Percentiles rank a stretch among this genome's conserved stretches.
phyloP scores from a whole-genome alignment of 2,888 invertebrate genomes.

The Epinotia ramella region DNA sequence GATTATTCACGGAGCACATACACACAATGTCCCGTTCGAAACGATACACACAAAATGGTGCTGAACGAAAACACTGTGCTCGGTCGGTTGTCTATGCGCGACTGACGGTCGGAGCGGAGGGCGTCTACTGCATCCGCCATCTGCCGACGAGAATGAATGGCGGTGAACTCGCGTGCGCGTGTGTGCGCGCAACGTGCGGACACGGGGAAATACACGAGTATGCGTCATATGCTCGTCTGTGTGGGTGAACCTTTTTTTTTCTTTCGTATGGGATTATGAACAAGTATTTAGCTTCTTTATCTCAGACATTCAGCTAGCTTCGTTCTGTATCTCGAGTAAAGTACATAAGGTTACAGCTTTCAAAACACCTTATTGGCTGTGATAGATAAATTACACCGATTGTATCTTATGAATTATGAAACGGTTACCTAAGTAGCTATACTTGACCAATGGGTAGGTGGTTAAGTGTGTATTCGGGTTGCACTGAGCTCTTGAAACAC shows the following conservation, averaged over 20 bases:
- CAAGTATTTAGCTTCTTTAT: slow-evolving; percentile 67
- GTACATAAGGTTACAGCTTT: slow-evolving; percentile 38
- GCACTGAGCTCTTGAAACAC: slow-evolving; percentile 34
- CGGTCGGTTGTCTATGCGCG: slow-evolving; percentile 83
- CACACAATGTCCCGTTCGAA: slow-evolving; percentile 84
- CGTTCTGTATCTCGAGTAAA: slow-evolving; percentile 41
- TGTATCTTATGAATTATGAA: slow-evolving; percentile 33
- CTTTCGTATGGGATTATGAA: slow-evolving; percentile 76
- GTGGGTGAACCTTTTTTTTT: slow-evolving; percentile 75
- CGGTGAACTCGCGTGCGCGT: slow-evolving; percentile 71
- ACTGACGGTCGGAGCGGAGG: slow-evolving; percentile 71
- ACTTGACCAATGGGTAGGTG: slow-evolving; percentile 30
- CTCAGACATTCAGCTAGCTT: slow-evolving; percentile 51
- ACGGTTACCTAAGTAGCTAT: slow-evolving; percentile 26
- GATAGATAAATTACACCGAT: slow-evolving; percentile 25
- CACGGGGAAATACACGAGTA: slow-evolving; percentile 60
- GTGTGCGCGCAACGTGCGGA: slow-evolving; percentile 66
- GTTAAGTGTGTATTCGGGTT: slow-evolving; percentile 25
- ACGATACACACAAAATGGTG: slow-evolving; percentile 83
- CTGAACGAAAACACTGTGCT: slow-evolving; percentile 75
- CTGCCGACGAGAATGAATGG: slow-evolving; percentile 84
- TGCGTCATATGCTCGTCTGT: slow-evolving; percentile 55
- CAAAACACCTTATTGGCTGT: slow-evolving; percentile 30
- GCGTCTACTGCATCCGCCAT: slow-evolving; percentile 85
- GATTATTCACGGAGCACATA: slow-evolving; percentile 82